Evolutionary conservation across 1,140 invertebrate genomes (phyloP), one percentile per base, ranked within the genome.

Genomic region (Ips typographus): DNA sequence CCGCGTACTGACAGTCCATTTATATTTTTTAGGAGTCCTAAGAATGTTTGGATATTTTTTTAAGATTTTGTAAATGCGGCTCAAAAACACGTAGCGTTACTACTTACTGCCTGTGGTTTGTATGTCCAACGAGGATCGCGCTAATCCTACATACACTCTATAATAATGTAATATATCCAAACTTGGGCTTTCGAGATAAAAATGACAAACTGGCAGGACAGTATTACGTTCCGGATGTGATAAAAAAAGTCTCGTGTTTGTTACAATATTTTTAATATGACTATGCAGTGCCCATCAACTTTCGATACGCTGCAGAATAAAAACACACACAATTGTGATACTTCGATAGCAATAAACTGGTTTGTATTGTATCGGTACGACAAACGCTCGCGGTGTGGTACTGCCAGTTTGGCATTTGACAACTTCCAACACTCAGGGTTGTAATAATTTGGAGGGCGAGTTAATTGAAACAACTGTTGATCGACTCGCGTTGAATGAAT

Each of bases 21-120:
- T 73, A 68, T 76, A 75, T 74, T 74, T 72, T 76, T 59, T 52
- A 73, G 72, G 69, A 76, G 68, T 76, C 74, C 74, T 74, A 75
- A 64, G 67, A 72, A 73, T 67, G 72, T 77, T 77, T 75, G 74
- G 76, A 76, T 77, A 77, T 77, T 77, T 75, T 77, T 75, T 75
- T 74, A 75, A 74, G 41, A 62, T 42, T 73, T 77, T 76, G 72
- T 66, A 74, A 77, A 74, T 73, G 51, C 56, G 52, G 76, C 76
- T 77, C 76, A 77, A 77, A 73, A 66, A 56, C 53, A 52, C 37
- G 44, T 61, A 52, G 44, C 22, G 22, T 52, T 52, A 65, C 41
- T 65, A 43, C 42, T 56, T 56, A 52, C 63, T 51, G 36, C 8
- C 49, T 52, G 22, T 66, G 56, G 64, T 49, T 57, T 66, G 51